These are phyloP conservation scores for Tridacna gigas DNA, from an alignment of 2,888 invertebrate genomes.

Conservation along the genomic window DNA sequence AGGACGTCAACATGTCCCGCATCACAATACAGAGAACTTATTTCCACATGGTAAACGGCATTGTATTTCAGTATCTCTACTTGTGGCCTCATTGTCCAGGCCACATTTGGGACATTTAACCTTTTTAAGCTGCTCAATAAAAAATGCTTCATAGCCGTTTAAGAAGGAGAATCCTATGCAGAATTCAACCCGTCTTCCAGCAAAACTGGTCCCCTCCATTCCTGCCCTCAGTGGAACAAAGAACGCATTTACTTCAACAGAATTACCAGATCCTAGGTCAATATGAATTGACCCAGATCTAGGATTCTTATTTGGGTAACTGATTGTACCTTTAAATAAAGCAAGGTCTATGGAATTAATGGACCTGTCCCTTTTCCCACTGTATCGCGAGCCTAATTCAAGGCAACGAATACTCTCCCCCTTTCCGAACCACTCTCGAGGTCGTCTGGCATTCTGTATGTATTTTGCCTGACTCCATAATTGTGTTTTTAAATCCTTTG, in stretches of 20 bases:
- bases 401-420: slow-evolving; percentile 50
- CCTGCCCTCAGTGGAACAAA: slow-evolving; percentile 46
- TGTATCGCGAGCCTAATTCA: slow-evolving; percentile 33
- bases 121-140: neutral
- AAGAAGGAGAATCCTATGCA: slow-evolving; percentile 44
- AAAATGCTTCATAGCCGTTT: slow-evolving; percentile 27
- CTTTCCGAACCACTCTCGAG: slow-evolving; percentile 63
- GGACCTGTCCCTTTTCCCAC: slow-evolving; percentile 15
- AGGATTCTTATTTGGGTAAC: slow-evolving; percentile 59
- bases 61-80: neutral
- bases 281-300: slow-evolving; percentile 51
- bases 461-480: slow-evolving; percentile 42
- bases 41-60: neutral
- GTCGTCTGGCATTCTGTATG: slow-evolving; percentile 47
- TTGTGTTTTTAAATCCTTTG: slow-evolving; percentile 47
- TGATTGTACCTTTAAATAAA: slow-evolving; percentile 58
- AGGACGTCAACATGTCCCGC: too few relatives aligned
- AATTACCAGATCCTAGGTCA: slow-evolving; percentile 55
- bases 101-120: slow-evolving; percentile 8
- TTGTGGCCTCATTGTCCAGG: neutral
- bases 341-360: slow-evolving; percentile 1
- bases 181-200: slow-evolving; percentile 57
- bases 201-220: slow-evolving; percentile 43
- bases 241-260: slow-evolving; percentile 49
- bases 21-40: neutral